Evolutionary conservation across 2,113 vertebrate species (phyloP).

Genomic region (Choloepus hoffmanni): DNA sequence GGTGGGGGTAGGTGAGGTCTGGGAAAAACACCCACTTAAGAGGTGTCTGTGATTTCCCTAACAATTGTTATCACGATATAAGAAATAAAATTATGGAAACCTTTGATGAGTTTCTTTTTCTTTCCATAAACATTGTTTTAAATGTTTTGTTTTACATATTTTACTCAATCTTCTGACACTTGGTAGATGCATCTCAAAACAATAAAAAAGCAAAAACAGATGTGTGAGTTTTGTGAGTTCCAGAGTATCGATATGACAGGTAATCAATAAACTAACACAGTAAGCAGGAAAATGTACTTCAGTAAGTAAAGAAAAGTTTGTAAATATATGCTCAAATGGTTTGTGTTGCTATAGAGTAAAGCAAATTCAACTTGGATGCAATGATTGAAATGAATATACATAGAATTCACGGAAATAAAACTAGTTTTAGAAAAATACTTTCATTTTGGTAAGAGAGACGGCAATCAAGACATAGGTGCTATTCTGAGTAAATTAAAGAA

Average conservation of each 20-base stretch:
- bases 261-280: conserved; percentile 49
- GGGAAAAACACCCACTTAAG: too few species aligned
- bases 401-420: conserved; percentile 49
- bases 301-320: conserved; percentile 28
- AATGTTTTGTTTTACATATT: conserved; percentile 26
- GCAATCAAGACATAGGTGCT: conserved; percentile 43
- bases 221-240: conserved; percentile 52
- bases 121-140: conserved; percentile 22
- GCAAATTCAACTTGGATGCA: conserved; percentile 31
- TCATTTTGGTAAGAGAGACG: conserved; percentile 46
- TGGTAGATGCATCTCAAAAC: conserved; percentile 44
- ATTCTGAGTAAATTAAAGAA: conserved; percentile 63
- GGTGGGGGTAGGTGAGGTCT: too few species aligned
- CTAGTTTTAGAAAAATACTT: conserved; percentile 58
- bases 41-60: too few species aligned
- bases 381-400: conserved; percentile 66
- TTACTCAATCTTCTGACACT: not conserved
- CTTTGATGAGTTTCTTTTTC: conserved; percentile 20
- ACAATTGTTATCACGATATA: not conserved
- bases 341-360: conserved; percentile 30
- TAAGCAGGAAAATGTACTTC: conserved; percentile 11
- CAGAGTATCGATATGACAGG: conserved; percentile 39
- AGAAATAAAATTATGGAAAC: conserved; percentile 35
- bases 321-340: conserved; percentile 4
- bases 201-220: conserved; percentile 60